phyloP scores from a whole-genome alignment of 2,113 vertebrate genomes.

The Haemorhous mexicanus region DNA sequence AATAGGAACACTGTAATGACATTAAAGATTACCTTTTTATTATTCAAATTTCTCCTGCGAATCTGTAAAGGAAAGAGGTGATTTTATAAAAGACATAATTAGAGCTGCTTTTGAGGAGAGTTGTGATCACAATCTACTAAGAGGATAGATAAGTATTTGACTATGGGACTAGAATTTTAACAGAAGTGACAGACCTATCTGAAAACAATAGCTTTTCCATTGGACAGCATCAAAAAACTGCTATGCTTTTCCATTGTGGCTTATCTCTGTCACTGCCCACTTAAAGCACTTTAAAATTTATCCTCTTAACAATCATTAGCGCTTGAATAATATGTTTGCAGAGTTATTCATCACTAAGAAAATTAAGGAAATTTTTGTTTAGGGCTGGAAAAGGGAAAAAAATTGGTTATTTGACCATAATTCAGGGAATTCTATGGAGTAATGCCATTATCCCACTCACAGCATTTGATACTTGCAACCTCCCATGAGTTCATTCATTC shows the following conservation, averaged over 20 bases:
- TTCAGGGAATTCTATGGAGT: neutral
- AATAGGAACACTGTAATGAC: neutral
- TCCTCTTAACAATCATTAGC: neutral
- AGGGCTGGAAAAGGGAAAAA: neutral
- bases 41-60: conserved; percentile 24
- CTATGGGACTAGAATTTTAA: neutral
- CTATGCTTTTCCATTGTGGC: neutral
- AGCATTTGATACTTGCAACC: neutral
- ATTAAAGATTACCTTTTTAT: conserved; percentile 44
- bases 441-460: neutral
- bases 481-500: neutral
- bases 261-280: neutral
- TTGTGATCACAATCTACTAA: conserved; percentile 2
- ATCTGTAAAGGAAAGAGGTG: neutral
- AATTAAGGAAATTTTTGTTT: neutral
- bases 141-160: neutral
- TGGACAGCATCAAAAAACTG: neutral
- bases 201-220: conserved; percentile 14
- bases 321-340: neutral
- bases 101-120: conserved; percentile 2
- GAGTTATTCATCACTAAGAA: neutral
- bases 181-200: neutral
- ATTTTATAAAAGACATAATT: conserved; percentile 41
- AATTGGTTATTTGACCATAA: neutral
- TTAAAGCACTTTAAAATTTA: neutral